Evolutionary conservation across 2,888 invertebrate species (phyloP).

Genomic region (Epinotia bilunana): DNA sequence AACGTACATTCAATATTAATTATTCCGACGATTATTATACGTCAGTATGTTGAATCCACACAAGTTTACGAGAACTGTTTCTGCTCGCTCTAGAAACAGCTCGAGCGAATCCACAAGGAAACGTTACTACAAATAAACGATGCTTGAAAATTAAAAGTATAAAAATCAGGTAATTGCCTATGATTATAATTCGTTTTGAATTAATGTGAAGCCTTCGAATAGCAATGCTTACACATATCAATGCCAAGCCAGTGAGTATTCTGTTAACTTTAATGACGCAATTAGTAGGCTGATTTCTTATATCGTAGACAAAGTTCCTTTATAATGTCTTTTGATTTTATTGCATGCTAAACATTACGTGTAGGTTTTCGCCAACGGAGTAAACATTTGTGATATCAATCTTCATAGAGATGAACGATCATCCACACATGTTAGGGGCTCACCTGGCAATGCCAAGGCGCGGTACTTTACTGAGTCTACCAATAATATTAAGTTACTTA

Average conservation of each 20-base stretch:
- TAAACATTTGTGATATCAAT: neutral
- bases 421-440: too few relatives aligned
- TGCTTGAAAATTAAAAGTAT: conserved; percentile 19
- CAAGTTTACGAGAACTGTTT: neutral
- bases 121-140: neutral
- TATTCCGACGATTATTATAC: too few relatives aligned
- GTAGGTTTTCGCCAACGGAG: neutral
- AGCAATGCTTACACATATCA: conserved; percentile 28
- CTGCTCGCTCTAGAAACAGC: neutral
- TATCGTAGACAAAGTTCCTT: conserved; percentile 9
- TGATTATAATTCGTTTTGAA: conserved; percentile 24
- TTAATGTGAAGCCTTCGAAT: conserved; percentile 28
- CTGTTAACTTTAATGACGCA: conserved; percentile 19
- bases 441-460: too few relatives aligned
- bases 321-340: neutral
- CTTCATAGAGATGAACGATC: too few relatives aligned
- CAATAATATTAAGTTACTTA: too few relatives aligned
- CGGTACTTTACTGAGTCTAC: too few relatives aligned
- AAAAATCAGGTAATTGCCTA: conserved; percentile 34
- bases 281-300: conserved; percentile 20
- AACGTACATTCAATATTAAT: too few relatives aligned
- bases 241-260: conserved; percentile 28
- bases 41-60: too few relatives aligned
- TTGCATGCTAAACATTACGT: neutral
- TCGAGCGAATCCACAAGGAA: neutral